Percentiles rank a stretch among this genome's conserved stretches.
These are phyloP conservation scores for Andrena bicolor DNA, from an alignment of 2,888 invertebrate genomes.

Conservation along the genomic window DNA sequence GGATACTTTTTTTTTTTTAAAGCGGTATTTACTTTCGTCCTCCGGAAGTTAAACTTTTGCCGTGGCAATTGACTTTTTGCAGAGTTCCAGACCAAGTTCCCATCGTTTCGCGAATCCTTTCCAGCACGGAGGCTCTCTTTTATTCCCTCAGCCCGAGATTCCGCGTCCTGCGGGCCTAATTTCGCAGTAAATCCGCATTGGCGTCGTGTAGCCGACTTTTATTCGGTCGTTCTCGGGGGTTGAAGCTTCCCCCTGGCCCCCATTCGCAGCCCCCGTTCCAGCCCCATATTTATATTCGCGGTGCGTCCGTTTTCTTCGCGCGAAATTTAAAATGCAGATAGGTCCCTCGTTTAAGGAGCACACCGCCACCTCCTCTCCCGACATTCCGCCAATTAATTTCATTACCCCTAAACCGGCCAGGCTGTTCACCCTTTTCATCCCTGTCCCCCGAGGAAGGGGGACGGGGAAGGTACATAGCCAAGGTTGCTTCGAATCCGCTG, in stretches of 20 bases:
- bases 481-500: slow-evolving; percentile 40
- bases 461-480: slow-evolving; percentile 65
- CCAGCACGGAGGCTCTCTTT: not conserved
- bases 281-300: slow-evolving; percentile 51
- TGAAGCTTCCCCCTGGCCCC: not conserved
- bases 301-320: slow-evolving; percentile 42
- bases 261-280: not conserved
- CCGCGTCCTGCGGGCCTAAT: slow-evolving; percentile 20
- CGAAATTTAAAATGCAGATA: slow-evolving; percentile 72
- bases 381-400: slow-evolving; percentile 78
- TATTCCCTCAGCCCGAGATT: slow-evolving; percentile 4
- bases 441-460: slow-evolving; percentile 29
- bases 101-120: slow-evolving; percentile 7
- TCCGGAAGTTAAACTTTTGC: no score
- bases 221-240: slow-evolving; percentile 18
- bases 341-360: slow-evolving; percentile 67
- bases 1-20: no score
- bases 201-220: slow-evolving; percentile 16
- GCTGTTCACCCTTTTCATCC: slow-evolving; percentile 40
- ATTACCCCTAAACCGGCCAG: slow-evolving; percentile 64
- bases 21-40: no score
- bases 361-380: slow-evolving; percentile 52
- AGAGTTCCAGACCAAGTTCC: no score
- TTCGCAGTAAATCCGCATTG: slow-evolving; percentile 26
- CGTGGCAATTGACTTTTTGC: no score